Percentiles rank a stretch among this genome's conserved stretches.
These are phyloP conservation scores for Scleropages formosus DNA, from an alignment of 2,797 vertebrate species.

Conservation along the genomic window DNA sequence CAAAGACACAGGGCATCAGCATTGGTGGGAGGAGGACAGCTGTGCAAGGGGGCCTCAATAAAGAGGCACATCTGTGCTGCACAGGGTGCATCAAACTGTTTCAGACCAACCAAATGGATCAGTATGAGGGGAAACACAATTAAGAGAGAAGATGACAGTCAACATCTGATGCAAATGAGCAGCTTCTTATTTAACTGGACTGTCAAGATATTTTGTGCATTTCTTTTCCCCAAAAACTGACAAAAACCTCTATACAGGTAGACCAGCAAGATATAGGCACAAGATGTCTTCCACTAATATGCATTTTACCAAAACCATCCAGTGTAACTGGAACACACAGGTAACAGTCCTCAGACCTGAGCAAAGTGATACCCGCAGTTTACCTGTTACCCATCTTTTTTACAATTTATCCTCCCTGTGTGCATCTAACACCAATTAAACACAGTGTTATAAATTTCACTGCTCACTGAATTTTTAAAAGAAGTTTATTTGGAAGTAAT, in stretches of 20 bases:
- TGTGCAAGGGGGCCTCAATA: neutral
- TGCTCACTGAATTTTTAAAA: constrained; percentile 30
- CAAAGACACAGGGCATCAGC: constrained; percentile 27
- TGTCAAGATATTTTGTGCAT: too few species aligned
- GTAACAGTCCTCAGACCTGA: neutral
- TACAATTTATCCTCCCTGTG: neutral
- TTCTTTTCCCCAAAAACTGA: too few species aligned
- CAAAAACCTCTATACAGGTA: too few species aligned
- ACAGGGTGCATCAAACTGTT: constrained; percentile 30
- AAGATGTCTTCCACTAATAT: too few species aligned
- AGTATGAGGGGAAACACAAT: neutral
- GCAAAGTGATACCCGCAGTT: too few species aligned
- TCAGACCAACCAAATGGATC: neutral
- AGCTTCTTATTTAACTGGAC: too few species aligned
- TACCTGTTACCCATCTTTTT: neutral
- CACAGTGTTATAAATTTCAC: constrained; percentile 20
- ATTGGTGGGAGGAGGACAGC: too few species aligned
- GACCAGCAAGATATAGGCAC: too few species aligned
- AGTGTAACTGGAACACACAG: neutral
- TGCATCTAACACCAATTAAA: constrained; percentile 33
- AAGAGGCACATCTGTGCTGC: neutral
- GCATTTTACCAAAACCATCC: neutral
- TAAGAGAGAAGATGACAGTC: neutral
- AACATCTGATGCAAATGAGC: too few species aligned
- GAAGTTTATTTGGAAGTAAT: constrained; percentile 39